phyloP scores from a whole-genome alignment of 1,140 invertebrate genomes.

The Trichogramma pretiosum region DNA sequence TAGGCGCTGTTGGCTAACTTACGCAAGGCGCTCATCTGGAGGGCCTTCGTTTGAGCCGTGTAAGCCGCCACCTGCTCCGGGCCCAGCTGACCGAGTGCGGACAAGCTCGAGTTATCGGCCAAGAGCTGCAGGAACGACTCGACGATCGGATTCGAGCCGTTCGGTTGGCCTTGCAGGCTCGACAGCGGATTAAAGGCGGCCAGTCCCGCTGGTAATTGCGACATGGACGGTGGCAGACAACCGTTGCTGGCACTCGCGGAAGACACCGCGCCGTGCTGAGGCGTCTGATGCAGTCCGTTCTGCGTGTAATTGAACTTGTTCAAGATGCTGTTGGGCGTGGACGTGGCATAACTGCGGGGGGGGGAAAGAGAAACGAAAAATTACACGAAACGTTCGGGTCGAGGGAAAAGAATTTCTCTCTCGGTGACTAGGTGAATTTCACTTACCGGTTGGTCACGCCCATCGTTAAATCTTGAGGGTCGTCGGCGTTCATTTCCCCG shows the following conservation, averaged over 20 bases:
- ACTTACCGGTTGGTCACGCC: conserved; percentile 39
- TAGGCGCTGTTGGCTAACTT: conserved; percentile 30
- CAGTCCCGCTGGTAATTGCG: conserved; percentile 45
- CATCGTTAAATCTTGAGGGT: conserved; percentile 71
- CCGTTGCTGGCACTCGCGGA: conserved; percentile 55
- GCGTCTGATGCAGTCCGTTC: conserved; percentile 18
- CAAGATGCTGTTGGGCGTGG: conserved; percentile 40
- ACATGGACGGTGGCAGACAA: conserved; percentile 48
- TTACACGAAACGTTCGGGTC: too few species aligned
- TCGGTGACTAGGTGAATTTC: too few species aligned
- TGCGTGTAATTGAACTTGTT: conserved; percentile 38
- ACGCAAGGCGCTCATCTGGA: conserved; percentile 58
- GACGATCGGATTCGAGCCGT: conserved; percentile 61
- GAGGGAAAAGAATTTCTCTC: background rate
- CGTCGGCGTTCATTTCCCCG: conserved; percentile 70
- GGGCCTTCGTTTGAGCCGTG: conserved; percentile 56
- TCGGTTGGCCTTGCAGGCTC: conserved; percentile 35
- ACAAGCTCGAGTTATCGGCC: conserved; percentile 68
- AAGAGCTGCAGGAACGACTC: conserved; percentile 80
- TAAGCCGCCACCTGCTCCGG: conserved; percentile 46
- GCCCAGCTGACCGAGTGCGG: conserved; percentile 43
- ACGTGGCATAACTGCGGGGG: conserved; percentile 30
- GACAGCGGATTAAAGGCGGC: conserved; percentile 23
- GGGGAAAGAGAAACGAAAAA: too few species aligned
- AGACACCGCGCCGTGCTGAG: conserved; percentile 51